Base-by-base conservation (phyloP, 2,888 invertebrate species). In the Protula sp. region DNA sequence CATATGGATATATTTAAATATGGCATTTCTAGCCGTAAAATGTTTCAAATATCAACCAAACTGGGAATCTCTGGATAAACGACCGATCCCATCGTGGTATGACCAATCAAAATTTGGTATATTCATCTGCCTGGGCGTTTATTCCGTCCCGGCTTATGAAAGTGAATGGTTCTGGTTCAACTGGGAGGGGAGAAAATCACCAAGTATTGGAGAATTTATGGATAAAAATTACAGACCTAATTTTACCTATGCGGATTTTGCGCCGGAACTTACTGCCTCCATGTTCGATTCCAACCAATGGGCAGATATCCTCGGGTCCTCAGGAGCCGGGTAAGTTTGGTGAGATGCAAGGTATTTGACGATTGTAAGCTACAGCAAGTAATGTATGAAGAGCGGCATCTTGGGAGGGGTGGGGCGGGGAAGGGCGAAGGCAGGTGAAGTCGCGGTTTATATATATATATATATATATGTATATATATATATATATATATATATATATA, bases 211-310 rank as follows among this genome's bases (percentile, higher is more conserved):
- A 2, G 63, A 75, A 19, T 95, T 89, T 76, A 93, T 97, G 91
- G 80, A 85, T 30, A 83, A 87, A 31, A 91, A 91, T 74, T 95
- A 91, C 79, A 88, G 87, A 55, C 91, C 92, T 1, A 85, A 84
- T 54, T 93, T 92, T 74, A 87, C 89, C 0, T 97, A 97, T 81
- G 92, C 92, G 75, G 92, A 95, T 60, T 95, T 95, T 82, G 95
- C 88, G 0, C 47, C 47, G n/a, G 5, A 26, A n/a, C 28, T 56
- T 28, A 9, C 14, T 9, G 56, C 47, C 5, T 47, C 85, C 78
- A 89, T 94, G 73, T 97, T 89, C 75, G 86, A 93, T 77, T 87
- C 94, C 0, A 82, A 85, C 0, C 83, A 88, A 71, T 97, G 94
- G 93, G 91, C 91, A 0, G 81, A 88, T 57, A 82, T 94, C 4